Evolutionary conservation across 2,888 invertebrate species (phyloP).

Genomic region (Lampropteryx suffumata): DNA sequence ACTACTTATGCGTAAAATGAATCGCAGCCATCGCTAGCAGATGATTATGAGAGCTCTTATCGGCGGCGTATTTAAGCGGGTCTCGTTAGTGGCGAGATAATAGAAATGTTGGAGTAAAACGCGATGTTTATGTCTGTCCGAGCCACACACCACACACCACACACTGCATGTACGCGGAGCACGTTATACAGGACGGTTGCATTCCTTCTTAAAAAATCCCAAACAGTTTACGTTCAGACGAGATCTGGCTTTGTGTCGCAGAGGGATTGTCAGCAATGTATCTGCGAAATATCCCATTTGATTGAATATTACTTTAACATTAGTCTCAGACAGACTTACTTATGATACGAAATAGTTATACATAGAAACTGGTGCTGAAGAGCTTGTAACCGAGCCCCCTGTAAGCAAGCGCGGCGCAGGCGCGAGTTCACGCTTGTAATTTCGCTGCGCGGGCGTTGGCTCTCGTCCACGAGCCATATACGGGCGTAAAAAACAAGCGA

Average conservation of each 20-base stretch:
- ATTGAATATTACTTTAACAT: too few relatives aligned
- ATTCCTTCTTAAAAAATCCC: too few relatives aligned
- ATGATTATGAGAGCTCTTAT: conserved; percentile 40
- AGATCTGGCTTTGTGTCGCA: too few relatives aligned
- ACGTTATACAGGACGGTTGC: too few relatives aligned
- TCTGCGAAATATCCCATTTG: too few relatives aligned
- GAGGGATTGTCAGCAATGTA: too few relatives aligned
- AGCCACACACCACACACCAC: background rate
- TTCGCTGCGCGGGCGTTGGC: conserved; percentile 67
- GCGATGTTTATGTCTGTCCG: conserved; percentile 37
- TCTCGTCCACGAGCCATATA: conserved; percentile 57
- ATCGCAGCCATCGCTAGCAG: conserved; percentile 36
- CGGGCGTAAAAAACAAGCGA: conserved; percentile 60
- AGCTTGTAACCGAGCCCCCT: background rate
- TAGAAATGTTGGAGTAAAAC: conserved; percentile 53
- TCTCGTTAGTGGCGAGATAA: conserved; percentile 47
- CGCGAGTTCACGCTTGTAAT: conserved; percentile 48
- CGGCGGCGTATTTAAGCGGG: conserved; percentile 33
- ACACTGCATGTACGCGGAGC: too few relatives aligned
- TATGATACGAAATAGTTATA: too few relatives aligned
- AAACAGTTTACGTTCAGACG: too few relatives aligned
- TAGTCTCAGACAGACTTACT: too few relatives aligned
- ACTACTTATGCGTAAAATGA: conserved; percentile 48
- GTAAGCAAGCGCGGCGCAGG: background rate
- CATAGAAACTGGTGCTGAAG: too few relatives aligned